Percentiles rank a stretch among this genome's conserved stretches.
These are phyloP conservation scores for Brachyhypopomus occidentalis DNA, from an alignment of 2,113 vertebrate genomes.

Conservation along the genomic window DNA sequence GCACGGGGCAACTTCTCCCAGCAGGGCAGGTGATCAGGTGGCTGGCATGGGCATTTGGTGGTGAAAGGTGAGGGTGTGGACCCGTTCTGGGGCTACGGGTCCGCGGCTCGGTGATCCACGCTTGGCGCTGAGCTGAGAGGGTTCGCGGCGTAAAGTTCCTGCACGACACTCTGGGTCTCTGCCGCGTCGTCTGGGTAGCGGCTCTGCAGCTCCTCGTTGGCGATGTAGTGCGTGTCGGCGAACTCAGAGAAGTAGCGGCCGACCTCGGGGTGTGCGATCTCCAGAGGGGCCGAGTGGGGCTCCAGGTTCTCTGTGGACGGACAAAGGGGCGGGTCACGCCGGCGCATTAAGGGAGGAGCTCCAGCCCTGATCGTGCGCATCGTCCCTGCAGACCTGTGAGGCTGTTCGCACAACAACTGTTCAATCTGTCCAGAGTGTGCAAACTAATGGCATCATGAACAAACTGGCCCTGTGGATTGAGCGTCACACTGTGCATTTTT, in stretches of 20 bases:
- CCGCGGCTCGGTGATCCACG: constrained; percentile 54
- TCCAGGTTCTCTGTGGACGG: constrained; percentile 87
- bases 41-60: neutral
- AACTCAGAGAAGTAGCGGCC: constrained; percentile 95
- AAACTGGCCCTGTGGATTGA: no score
- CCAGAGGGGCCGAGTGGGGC: constrained; percentile 83
- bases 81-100: constrained; percentile 52
- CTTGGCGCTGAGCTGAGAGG: constrained; percentile 44
- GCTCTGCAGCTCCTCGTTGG: constrained; percentile 86
- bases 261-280: constrained; percentile 91
- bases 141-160: constrained; percentile 81
- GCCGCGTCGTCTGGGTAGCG: constrained; percentile 87
- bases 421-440: no score
- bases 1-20: neutral
- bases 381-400: no score
- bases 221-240: constrained; percentile 80
- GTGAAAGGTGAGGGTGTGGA: neutral
- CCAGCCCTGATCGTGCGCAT: no score
- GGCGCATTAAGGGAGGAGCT: no score
- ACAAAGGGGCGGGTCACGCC: neutral
- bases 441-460: no score
- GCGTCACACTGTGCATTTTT: no score
- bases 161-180: constrained; percentile 77
- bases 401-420: no score
- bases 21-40: neutral